Percentiles rank a stretch among this genome's conserved stretches.
Evolutionary conservation across 2,888 invertebrate genomes (phyloP).

Genomic region (Tachina grossa): DNA sequence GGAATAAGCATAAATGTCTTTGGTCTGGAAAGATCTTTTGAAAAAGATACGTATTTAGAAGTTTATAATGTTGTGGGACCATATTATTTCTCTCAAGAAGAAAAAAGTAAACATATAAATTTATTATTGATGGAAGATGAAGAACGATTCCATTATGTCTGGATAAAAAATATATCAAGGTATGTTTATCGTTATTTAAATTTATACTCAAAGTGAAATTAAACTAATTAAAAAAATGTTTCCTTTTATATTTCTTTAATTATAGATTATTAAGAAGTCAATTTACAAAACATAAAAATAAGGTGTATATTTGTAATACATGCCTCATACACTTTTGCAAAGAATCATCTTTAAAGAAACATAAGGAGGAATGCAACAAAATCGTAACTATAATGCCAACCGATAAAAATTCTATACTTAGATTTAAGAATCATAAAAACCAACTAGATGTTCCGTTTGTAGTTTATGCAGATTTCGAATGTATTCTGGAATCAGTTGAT

Average conservation of each 20-base stretch:
- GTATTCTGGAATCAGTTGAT: too few relatives aligned
- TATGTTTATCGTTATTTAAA: too few relatives aligned
- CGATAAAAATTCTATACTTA: constrained; percentile 28
- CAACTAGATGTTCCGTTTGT: too few relatives aligned
- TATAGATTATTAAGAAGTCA: too few relatives aligned
- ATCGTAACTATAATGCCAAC: constrained; percentile 51
- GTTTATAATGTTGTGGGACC: constrained; percentile 34
- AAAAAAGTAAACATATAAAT: constrained; percentile 36
- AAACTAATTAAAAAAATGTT: too few relatives aligned
- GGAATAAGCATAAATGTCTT: constrained; percentile 45
- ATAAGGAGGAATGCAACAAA: constrained; percentile 41
- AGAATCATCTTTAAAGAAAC: constrained; percentile 20
- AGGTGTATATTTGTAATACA: constrained; percentile 54
- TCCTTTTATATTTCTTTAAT: too few relatives aligned
- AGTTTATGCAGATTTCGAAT: too few relatives aligned
- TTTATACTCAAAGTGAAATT: too few relatives aligned
- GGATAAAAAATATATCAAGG: too few relatives aligned
- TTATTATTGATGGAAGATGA: constrained; percentile 31
- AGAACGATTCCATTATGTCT: too few relatives aligned
- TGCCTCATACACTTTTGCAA: constrained; percentile 23
- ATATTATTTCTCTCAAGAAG: constrained; percentile 17
- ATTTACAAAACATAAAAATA: too few relatives aligned
- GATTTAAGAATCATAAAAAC: too few relatives aligned
- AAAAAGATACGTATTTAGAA: constrained; percentile 19
- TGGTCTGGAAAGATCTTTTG: constrained; percentile 22